Evolutionary conservation across 1,140 invertebrate species (phyloP).

Genomic region (Bactericera cockerelli): DNA sequence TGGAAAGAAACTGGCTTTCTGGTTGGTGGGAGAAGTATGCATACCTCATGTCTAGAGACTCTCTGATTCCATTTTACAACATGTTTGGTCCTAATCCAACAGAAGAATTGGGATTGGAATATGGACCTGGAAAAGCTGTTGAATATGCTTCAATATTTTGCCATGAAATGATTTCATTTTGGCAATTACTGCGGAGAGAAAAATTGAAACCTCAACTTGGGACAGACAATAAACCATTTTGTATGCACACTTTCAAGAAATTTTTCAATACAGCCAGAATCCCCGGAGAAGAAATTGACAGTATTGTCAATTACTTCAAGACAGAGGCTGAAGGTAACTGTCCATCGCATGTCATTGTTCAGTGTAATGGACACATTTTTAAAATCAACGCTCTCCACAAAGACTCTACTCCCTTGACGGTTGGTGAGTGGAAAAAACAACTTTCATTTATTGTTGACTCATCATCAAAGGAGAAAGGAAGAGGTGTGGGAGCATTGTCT

Average conservation of each 20-base stretch:
- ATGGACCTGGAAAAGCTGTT: slow-evolving; percentile 1
- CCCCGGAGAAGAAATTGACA: slow-evolving; percentile 45
- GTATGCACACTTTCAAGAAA: slow-evolving; percentile 39
- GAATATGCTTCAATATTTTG: slow-evolving; percentile 23
- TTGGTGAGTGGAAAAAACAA: slow-evolving; percentile 31
- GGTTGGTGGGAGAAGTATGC: slow-evolving; percentile 66
- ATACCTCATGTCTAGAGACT: slow-evolving; percentile 43
- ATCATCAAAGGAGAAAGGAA: background rate
- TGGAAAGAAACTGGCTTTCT: slow-evolving; percentile 28
- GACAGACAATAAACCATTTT: slow-evolving; percentile 28
- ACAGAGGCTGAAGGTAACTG: slow-evolving; percentile 25
- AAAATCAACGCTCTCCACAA: slow-evolving; percentile 26
- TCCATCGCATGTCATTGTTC: slow-evolving; percentile 32
- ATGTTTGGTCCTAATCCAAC: slow-evolving; percentile 24
- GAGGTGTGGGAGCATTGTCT: background rate
- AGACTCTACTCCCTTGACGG: slow-evolving; percentile 26
- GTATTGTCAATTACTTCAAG: slow-evolving; percentile 28
- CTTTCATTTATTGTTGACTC: slow-evolving; percentile 24
- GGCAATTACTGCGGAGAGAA: slow-evolving; percentile 28
- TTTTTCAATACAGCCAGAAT: slow-evolving; percentile 49
- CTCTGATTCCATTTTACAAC: slow-evolving; percentile 38
- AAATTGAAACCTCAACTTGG: slow-evolving; percentile 45
- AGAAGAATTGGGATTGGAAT: slow-evolving; percentile 5
- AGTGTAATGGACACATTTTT: slow-evolving; percentile 38
- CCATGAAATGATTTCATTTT: slow-evolving; percentile 27